Percentiles rank a stretch among this genome's conserved stretches.
Evolutionary conservation across 2,113 vertebrate genomes (phyloP).

Genomic region (Cyanoramphus novaezelandiae): DNA sequence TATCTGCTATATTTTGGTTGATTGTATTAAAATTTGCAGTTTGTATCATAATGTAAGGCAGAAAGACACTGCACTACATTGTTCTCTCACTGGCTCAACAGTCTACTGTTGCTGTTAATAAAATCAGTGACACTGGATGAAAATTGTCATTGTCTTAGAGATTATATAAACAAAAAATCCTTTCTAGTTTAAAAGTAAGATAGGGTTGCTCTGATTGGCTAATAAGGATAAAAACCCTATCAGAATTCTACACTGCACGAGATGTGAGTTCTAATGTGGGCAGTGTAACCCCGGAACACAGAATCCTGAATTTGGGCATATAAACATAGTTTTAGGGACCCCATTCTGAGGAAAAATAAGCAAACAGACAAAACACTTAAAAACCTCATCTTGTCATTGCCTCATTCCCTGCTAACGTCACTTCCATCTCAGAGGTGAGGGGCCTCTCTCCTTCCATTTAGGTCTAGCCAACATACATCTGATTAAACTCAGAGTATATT

Average conservation of each 20-base stretch:
- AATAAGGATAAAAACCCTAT: neutral
- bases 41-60: fast-evolving
- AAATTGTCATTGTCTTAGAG: neutral
- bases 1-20: neutral
- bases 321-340: neutral
- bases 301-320: neutral
- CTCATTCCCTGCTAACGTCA: neutral
- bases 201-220: neutral
- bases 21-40: neutral
- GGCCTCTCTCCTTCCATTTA: neutral
- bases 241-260: neutral
- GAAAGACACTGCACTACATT: neutral
- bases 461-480: neutral
- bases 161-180: neutral
- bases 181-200: neutral
- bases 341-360: neutral
- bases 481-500: neutral
- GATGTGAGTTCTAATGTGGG: neutral
- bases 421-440: neutral
- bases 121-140: neutral
- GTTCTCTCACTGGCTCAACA: neutral
- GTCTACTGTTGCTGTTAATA: neutral
- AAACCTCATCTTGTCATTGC: neutral
- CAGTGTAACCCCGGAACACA: neutral
- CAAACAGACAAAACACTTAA: neutral